Conservation (phyloP, 2,797 vertebrate species). For the Gorsachius magnificus region DNA sequence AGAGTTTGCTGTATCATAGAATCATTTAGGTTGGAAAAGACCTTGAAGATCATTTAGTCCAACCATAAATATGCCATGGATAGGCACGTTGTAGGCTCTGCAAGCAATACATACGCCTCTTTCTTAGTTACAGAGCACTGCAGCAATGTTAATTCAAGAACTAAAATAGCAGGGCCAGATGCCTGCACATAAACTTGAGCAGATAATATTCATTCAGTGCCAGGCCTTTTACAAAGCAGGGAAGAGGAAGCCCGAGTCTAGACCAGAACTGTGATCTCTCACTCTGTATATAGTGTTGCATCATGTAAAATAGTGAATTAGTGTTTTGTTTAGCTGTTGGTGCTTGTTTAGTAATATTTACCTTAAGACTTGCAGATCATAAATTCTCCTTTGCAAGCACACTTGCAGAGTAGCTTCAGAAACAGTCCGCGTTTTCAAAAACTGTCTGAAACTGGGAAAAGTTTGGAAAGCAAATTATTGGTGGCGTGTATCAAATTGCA, state of each 20-base stretch:
- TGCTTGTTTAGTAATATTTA: constrained; percentile 4
- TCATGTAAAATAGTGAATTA: background rate
- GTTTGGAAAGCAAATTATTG: background rate
- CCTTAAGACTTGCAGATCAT: background rate
- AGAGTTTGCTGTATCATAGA: background rate
- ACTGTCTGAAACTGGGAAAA: background rate
- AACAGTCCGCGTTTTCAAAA: background rate
- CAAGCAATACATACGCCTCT: background rate
- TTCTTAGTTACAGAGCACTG: background rate
- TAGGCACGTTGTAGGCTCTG: rapidly evolving
- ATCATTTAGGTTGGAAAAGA: background rate
- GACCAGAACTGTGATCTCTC: background rate
- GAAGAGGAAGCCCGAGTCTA: background rate
- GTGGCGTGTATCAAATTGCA: background rate
- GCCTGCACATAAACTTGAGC: background rate
- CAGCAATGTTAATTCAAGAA: background rate
- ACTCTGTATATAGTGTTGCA: background rate
- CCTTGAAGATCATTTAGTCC: background rate
- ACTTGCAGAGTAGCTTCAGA: background rate
- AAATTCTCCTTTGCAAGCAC: background rate
- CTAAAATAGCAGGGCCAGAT: background rate
- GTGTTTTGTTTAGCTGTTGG: constrained; percentile 11
- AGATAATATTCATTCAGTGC: background rate
- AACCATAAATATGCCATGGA: background rate
- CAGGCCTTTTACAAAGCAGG: background rate